Conservation (phyloP, 2,888 invertebrate species). For the Formica aserva region DNA sequence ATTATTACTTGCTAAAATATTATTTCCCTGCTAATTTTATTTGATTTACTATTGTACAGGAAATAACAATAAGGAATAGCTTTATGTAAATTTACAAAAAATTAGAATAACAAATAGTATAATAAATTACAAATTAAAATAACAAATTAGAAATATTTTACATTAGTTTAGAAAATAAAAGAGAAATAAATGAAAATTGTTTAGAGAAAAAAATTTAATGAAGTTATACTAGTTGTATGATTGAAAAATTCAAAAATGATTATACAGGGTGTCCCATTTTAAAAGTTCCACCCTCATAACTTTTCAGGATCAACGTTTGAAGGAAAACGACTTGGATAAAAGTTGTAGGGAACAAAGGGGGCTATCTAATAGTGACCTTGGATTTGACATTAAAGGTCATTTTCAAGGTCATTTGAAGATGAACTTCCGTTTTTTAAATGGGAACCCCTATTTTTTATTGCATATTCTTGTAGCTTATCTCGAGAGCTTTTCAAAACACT, state of each 20-base stretch:
- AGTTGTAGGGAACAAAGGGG: too few species aligned
- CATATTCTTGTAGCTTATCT: too few species aligned
- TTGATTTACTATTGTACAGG: not conserved
- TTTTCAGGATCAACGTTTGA: too few species aligned
- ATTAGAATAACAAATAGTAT: not conserved
- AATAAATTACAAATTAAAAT: not conserved
- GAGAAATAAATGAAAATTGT: not conserved
- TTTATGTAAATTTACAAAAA: not conserved
- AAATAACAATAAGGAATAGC: not conserved
- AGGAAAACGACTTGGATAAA: too few species aligned
- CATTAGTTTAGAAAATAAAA: not conserved
- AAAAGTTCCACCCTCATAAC: too few species aligned
- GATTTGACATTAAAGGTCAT: too few species aligned
- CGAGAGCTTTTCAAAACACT: too few species aligned
- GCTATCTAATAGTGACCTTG: too few species aligned
- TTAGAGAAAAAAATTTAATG: not conserved
- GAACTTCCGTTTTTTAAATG: too few species aligned
- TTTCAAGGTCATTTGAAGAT: too few species aligned
- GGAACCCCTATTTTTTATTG: too few species aligned
- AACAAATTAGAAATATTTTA: not conserved
- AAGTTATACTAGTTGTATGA: not conserved
- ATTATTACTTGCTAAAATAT: constrained; percentile 1
- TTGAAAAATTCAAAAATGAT: constrained; percentile 13
- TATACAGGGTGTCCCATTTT: not conserved
- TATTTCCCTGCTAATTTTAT: constrained; percentile 3